phyloP scores from a whole-genome alignment of 2,888 invertebrate species.

The Leptura quadrifasciata region DNA sequence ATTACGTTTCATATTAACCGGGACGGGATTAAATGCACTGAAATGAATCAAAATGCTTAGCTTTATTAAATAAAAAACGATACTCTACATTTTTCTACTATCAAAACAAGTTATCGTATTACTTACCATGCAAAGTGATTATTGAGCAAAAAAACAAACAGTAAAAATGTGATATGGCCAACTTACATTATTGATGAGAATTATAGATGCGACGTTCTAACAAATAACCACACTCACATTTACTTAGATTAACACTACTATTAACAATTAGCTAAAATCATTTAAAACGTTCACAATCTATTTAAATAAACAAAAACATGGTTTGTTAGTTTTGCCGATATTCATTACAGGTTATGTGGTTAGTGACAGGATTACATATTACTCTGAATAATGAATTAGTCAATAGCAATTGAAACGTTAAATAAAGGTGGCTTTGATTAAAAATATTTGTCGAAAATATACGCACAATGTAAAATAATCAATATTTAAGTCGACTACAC shows the following conservation, averaged over 20 bases:
- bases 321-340: constrained; percentile 47
- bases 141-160: constrained; percentile 43
- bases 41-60: constrained; percentile 37
- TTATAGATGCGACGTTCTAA: constrained; percentile 31
- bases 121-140: constrained; percentile 28
- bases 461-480: constrained; percentile 61
- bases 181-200: constrained; percentile 55
- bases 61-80: constrained; percentile 35
- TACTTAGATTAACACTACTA: constrained; percentile 39
- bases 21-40: constrained; percentile 1
- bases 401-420: neutral
- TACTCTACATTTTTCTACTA: constrained; percentile 10
- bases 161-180: constrained; percentile 39
- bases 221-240: constrained; percentile 40
- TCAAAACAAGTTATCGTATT: constrained; percentile 32
- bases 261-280: constrained; percentile 5
- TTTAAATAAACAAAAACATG: constrained; percentile 50
- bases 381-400: constrained; percentile 34
- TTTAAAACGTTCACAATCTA: constrained; percentile 16
- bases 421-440: constrained; percentile 19
- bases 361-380: constrained; percentile 49
- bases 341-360: constrained; percentile 57
- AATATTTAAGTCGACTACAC: constrained; percentile 56
- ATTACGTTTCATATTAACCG: constrained; percentile 13
- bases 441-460: constrained; percentile 46